Conservation (phyloP, 2,113 vertebrate genomes). For the Syrrhaptes paradoxus region DNA sequence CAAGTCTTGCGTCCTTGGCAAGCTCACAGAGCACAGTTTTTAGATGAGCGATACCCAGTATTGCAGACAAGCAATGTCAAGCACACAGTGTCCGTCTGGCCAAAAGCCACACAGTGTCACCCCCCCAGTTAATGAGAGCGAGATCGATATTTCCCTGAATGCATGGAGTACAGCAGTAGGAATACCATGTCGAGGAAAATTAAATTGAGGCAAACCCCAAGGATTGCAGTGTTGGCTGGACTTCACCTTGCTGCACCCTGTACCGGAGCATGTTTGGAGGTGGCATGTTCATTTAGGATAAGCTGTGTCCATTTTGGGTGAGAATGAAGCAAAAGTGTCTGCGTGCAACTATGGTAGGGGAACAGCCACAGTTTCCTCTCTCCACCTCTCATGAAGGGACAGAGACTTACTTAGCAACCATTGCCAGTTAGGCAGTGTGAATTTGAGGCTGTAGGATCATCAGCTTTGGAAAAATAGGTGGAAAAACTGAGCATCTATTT, state of each 20-base stretch:
- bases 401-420: not conserved
- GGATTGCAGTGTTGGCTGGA: not conserved
- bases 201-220: not conserved
- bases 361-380: not conserved
- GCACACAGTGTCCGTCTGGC: not conserved
- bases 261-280: rapidly evolving
- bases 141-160: rapidly evolving
- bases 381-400: not conserved
- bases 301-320: not conserved
- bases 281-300: not conserved
- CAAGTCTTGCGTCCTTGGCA: rapidly evolving
- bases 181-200: not conserved
- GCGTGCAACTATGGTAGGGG: not conserved
- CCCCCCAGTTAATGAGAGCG: rapidly evolving
- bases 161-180: not conserved
- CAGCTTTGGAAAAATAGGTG: not conserved
- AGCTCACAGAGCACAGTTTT: rapidly evolving
- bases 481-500: not conserved
- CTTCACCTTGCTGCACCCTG: not conserved
- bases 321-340: not conserved
- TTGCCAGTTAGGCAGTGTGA: not conserved
- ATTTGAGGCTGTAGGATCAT: not conserved
- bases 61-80: not conserved
- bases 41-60: not conserved
- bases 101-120: not conserved